These are phyloP conservation scores for Eledona agricola DNA, from an alignment of 2,888 invertebrate genomes.

Conservation along the genomic window DNA sequence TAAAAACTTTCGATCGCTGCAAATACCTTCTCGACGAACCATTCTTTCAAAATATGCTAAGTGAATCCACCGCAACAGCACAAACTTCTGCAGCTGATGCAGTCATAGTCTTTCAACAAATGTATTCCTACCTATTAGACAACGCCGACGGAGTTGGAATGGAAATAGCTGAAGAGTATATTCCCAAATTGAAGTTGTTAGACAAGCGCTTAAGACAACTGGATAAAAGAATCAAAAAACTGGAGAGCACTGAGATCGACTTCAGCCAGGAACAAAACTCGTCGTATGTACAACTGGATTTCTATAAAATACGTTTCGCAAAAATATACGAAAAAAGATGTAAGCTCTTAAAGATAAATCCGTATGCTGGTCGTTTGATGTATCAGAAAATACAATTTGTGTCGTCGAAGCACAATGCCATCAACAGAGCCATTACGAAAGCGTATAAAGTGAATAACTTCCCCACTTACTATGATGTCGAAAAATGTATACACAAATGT, in stretches of 20 bases:
- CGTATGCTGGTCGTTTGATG: slow-evolving; percentile 47
- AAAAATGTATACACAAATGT: slow-evolving; percentile 50
- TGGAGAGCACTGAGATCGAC: slow-evolving; percentile 76
- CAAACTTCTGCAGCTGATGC: slow-evolving; percentile 39
- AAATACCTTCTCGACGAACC: slow-evolving; percentile 9
- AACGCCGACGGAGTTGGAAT: slow-evolving; percentile 36
- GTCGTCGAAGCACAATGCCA: slow-evolving; percentile 48
- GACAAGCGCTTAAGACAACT: slow-evolving; percentile 71
- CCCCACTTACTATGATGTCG: slow-evolving; percentile 54
- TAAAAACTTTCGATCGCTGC: slow-evolving; percentile 14
- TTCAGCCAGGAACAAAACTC: slow-evolving; percentile 78
- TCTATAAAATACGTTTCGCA: slow-evolving; percentile 50
- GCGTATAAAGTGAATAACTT: slow-evolving; percentile 54
- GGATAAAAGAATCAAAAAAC: slow-evolving; percentile 71
- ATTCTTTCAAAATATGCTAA: slow-evolving; percentile 40
- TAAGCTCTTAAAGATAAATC: slow-evolving; percentile 51
- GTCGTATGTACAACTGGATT: slow-evolving; percentile 74
- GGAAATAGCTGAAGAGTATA: slow-evolving; percentile 40
- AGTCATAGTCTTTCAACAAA: slow-evolving; percentile 47
- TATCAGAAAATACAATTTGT: slow-evolving; percentile 49
- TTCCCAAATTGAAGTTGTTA: slow-evolving; percentile 46
- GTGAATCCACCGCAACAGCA: slow-evolving; percentile 36
- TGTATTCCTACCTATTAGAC: slow-evolving; percentile 40
- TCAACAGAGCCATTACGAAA: slow-evolving; percentile 52
- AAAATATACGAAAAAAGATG: slow-evolving; percentile 51